phyloP scores from a whole-genome alignment of 2,888 invertebrate genomes.

The Megaustenia siamemsis region DNA sequence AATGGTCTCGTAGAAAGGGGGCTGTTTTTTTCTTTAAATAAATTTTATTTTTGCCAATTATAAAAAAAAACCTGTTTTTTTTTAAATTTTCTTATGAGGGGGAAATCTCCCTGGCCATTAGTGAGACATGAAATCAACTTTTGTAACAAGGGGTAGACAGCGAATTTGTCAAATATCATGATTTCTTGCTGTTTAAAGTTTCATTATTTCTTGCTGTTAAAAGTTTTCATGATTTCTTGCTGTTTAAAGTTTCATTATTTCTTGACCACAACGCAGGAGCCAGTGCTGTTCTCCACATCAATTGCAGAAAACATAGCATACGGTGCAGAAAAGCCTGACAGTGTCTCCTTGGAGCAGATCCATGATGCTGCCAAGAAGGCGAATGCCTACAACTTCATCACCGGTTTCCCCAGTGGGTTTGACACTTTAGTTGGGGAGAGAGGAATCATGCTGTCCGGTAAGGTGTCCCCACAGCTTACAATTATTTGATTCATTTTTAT shows the following conservation, averaged over 20 bases:
- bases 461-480: too few relatives aligned
- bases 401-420: slow-evolving; percentile 85
- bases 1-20: too few relatives aligned
- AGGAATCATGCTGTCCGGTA: slow-evolving; percentile 88
- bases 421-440: slow-evolving; percentile 93
- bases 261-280: slow-evolving; percentile 92
- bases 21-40: too few relatives aligned
- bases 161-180: too few relatives aligned
- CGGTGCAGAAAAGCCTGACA: slow-evolving; percentile 84
- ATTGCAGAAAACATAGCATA: slow-evolving; percentile 90
- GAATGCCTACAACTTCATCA: slow-evolving; percentile 90
- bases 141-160: too few relatives aligned
- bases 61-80: too few relatives aligned
- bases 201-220: neutral
- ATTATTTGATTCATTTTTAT: too few relatives aligned
- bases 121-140: too few relatives aligned
- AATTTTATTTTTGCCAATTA: too few relatives aligned
- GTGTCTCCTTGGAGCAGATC: slow-evolving; percentile 83
- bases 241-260: slow-evolving; percentile 12
- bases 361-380: slow-evolving; percentile 88
- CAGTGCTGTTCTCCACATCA: slow-evolving; percentile 92
- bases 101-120: too few relatives aligned
- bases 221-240: neutral
- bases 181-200: neutral
- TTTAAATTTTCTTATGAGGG: too few relatives aligned